Base-by-base conservation (phyloP, 1,140 invertebrate genomes). In the Drepana arcuata region DNA sequence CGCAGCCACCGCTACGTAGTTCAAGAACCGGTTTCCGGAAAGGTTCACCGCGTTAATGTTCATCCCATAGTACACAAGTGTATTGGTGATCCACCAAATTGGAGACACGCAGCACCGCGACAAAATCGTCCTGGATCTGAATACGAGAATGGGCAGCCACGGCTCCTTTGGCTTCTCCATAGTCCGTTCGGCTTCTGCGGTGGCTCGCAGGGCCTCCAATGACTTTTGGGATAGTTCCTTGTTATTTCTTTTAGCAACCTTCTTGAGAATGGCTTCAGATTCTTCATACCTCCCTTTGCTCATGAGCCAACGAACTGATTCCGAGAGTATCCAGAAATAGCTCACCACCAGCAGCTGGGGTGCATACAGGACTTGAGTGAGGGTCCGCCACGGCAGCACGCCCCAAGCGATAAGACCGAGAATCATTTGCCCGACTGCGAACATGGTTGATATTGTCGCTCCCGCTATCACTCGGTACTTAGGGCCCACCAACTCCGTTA, bases 61-160 rank as follows among this genome's bases (percentile, higher is more conserved):
- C 2, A 95, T 62, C 0, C 92, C 93, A 53, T 93, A 95, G 65
- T 92, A 95, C 0, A 93, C 86, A 34, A 94, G 88, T 0, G 88
- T 87, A 41, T 86, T 87, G 0, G 89, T 88, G 7, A 91, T 85
- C 90, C 89, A 93, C 78, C 86, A 92, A 45, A 91, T 84, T 3
- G 86, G 89, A 14, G 89, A 87, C 9, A 88, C 86, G 2, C 90
- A 79, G 13, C 89, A 83, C 52, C 88, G 82, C 41, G 90, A 53
- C 33, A 88, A 83, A 7, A 82, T 75, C 2, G 68, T 7, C 10
- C 45, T 48, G 28, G 41, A 34, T 16, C 26, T 39, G 15, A 48
- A 48, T 14, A 53, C 45, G n/a, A 32, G 14, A 2, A 48, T 31
- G 4, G 49, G 33, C 21, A 54, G 25, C 28, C 39, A 45, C 1